Percentiles rank a stretch among this genome's conserved stretches.
Evolutionary conservation across 2,113 vertebrate genomes (phyloP).

Genomic region (Picathartes gymnocephalus): DNA sequence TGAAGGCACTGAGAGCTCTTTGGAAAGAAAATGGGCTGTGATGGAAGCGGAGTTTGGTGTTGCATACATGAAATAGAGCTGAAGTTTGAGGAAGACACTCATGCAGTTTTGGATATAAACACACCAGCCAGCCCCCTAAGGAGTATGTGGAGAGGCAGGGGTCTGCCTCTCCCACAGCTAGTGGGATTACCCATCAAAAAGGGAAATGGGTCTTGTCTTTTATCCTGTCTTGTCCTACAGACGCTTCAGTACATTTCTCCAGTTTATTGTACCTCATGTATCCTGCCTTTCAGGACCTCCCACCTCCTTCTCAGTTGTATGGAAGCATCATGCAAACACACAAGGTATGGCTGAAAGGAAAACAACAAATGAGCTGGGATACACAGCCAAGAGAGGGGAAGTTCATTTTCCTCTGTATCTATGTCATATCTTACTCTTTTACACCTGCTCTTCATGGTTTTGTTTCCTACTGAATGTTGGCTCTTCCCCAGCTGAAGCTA

Average conservation of each 20-base stretch:
- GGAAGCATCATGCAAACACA: neutral
- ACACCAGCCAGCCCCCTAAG: neutral
- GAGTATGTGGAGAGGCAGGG: neutral
- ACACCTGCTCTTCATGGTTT: neutral
- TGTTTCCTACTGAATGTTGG: neutral
- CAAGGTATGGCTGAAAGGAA: neutral
- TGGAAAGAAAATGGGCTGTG: neutral
- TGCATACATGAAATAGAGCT: neutral
- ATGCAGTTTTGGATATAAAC: neutral
- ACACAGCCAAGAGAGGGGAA: neutral
- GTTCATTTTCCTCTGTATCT: neutral
- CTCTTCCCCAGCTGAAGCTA: neutral
- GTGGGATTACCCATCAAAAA: neutral
- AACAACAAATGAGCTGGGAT: neutral
- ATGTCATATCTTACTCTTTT: neutral
- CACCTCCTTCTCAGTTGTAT: neutral
- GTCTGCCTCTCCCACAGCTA: neutral
- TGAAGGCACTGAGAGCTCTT: too few relatives aligned
- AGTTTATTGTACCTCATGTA: neutral
- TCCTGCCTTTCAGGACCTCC: neutral
- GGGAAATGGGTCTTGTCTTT: neutral
- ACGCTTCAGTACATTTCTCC: neutral
- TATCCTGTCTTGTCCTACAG: neutral
- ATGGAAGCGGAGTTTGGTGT: neutral
- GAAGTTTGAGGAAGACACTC: neutral